Evolutionary conservation across 2,888 invertebrate species (phyloP).

Genomic region (Pristionchus exspectatus): DNA sequence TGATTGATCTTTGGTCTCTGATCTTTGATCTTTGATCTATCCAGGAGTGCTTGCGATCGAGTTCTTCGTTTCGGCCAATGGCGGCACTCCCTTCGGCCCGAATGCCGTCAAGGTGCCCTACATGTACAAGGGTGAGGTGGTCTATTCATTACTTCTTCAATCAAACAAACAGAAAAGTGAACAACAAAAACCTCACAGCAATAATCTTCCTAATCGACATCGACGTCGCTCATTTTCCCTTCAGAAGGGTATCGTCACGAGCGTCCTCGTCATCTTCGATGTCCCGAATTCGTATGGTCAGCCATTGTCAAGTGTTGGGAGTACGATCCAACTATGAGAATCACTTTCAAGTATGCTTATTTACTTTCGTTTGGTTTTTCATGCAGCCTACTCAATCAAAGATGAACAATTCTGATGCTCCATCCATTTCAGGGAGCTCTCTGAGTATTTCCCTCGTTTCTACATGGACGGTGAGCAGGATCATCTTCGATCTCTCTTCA

Average conservation of each 20-base stretch:
- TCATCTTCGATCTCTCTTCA: slow-evolving; percentile 41
- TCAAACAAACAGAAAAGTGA: too few species aligned
- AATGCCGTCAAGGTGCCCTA: slow-evolving; percentile 36
- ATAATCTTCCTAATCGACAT: not conserved
- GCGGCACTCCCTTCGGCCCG: slow-evolving; percentile 44
- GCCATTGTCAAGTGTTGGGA: slow-evolving; percentile 39
- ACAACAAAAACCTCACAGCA: not conserved
- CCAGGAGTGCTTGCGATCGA: slow-evolving; percentile 37
- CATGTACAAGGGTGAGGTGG: slow-evolving; percentile 34
- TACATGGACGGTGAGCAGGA: slow-evolving; percentile 23
- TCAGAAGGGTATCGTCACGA: slow-evolving; percentile 51
- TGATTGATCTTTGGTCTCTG: not conserved
- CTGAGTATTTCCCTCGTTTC: slow-evolving; percentile 45
- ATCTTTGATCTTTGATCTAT: not conserved
- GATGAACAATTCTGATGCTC: not conserved
- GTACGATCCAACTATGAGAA: slow-evolving; percentile 37
- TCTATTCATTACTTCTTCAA: not conserved
- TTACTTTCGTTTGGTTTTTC: not conserved
- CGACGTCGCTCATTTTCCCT: not conserved
- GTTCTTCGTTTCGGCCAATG: slow-evolving; percentile 48
- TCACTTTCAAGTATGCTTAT: slow-evolving; percentile 37
- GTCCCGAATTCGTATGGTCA: slow-evolving; percentile 51
- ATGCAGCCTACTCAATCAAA: too few species aligned
- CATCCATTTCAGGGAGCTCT: slow-evolving; percentile 24
- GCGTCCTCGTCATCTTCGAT: slow-evolving; percentile 19